Evolutionary conservation across 2,113 vertebrate genomes (phyloP).

Genomic region (Pandion haliaetus): DNA sequence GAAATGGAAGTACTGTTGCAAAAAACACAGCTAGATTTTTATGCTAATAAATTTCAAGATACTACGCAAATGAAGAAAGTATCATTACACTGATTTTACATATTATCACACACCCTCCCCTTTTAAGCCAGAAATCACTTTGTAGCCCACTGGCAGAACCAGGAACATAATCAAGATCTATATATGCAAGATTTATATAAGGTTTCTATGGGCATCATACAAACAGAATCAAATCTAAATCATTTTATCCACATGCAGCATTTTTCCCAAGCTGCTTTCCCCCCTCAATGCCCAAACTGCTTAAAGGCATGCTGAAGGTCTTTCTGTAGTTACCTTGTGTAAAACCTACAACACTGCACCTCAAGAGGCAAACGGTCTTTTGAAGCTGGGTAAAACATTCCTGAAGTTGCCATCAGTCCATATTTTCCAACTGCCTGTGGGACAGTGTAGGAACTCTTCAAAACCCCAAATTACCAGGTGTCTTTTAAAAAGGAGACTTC

Average conservation of each 20-base stretch:
- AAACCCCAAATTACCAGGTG: not conserved
- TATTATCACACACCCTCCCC: not conserved
- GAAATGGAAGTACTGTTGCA: not conserved
- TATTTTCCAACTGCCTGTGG: not conserved
- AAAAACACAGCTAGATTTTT: not conserved
- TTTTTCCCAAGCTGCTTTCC: not conserved
- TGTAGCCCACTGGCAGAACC: not conserved
- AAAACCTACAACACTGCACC: not conserved
- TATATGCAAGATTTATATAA: not conserved
- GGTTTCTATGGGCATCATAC: not conserved
- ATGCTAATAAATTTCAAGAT: not conserved
- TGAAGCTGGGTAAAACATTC: not conserved
- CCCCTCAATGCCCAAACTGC: not conserved
- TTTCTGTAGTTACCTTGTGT: not conserved
- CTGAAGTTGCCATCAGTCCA: not conserved
- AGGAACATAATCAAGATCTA: not conserved
- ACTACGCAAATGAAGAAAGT: not conserved
- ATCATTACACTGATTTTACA: not conserved
- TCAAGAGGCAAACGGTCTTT: not conserved
- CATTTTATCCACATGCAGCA: not conserved
- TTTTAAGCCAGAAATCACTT: not conserved
- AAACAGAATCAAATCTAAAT: not conserved
- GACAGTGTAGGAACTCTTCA: not conserved
- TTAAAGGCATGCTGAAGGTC: too few species aligned
- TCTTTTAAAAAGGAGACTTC: not conserved